Evolutionary conservation across 2,113 vertebrate species (phyloP).

Genomic region (Strix aluco): DNA sequence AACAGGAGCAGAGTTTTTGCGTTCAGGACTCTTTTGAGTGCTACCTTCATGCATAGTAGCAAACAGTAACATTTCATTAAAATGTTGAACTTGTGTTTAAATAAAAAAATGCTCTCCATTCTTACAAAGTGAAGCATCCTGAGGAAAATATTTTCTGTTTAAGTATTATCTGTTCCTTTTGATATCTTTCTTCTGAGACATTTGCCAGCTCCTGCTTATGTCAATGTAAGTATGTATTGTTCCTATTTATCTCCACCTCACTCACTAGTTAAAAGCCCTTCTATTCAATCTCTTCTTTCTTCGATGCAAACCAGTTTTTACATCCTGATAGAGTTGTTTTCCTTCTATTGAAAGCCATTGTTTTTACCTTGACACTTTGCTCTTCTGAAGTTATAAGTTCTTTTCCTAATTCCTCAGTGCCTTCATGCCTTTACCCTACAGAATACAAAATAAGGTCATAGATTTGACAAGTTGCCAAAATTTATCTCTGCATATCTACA

Average conservation of each 20-base stretch:
- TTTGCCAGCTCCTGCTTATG: neutral
- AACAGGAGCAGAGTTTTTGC: neutral
- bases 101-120: neutral
- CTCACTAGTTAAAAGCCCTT: neutral
- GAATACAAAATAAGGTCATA: neutral
- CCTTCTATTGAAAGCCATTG: neutral
- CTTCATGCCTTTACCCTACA: neutral
- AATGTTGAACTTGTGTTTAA: neutral
- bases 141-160: neutral
- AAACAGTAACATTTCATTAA: neutral
- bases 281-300: neutral
- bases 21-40: slow-evolving; percentile 1
- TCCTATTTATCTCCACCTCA: neutral
- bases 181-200: neutral
- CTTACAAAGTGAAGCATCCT: neutral
- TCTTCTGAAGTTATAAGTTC: neutral
- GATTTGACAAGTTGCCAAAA: neutral
- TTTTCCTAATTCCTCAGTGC: neutral
- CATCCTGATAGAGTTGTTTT: neutral
- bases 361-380: neutral
- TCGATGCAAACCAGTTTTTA: neutral
- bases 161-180: neutral
- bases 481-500: neutral
- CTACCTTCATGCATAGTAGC: neutral
- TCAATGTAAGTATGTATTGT: neutral